phyloP scores from a whole-genome alignment of 1,140 invertebrate genomes.

The Aleiodes sp. region DNA sequence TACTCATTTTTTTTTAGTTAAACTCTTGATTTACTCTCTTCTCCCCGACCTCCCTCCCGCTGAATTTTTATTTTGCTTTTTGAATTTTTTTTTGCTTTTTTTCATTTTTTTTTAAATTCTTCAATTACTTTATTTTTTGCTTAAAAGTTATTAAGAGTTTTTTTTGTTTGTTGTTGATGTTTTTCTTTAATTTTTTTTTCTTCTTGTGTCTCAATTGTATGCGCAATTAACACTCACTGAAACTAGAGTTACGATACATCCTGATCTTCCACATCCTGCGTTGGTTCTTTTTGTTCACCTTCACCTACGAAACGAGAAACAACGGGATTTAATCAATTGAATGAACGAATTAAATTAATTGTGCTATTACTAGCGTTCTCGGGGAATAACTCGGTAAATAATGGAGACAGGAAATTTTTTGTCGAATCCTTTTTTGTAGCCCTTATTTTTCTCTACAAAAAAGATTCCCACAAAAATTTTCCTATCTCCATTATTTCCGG shows the following conservation, averaged over 20 bases:
- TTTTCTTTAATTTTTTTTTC: conserved; percentile 29
- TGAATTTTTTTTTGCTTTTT: conserved; percentile 61
- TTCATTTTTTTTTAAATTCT: conserved; percentile 54
- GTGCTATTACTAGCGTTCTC: no score
- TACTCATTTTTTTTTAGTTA: neutral
- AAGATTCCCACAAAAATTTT: no score
- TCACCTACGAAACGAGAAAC: conserved; percentile 72
- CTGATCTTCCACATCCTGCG: conserved; percentile 92
- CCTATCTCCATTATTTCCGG: no score
- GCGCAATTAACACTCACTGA: conserved; percentile 66
- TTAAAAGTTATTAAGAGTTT: conserved; percentile 67
- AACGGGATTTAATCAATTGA: neutral
- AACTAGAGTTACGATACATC: conserved; percentile 85
- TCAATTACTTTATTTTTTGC: conserved; percentile 63
- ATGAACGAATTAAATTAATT: no score
- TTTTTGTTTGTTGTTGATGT: conserved; percentile 38
- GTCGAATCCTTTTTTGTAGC: no score
- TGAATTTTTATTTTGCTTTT: conserved; percentile 56
- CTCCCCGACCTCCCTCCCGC: conserved; percentile 51
- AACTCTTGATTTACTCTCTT: conserved; percentile 25
- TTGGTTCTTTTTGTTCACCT: conserved; percentile 85
- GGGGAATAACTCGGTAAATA: no score
- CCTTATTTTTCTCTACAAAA: no score
- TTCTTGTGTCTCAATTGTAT: conserved; percentile 64
- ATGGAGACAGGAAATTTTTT: no score